Percentiles rank a stretch among this genome's conserved stretches.
Evolutionary conservation across 1,140 invertebrate species (phyloP).

Genomic region (Atta texana): DNA sequence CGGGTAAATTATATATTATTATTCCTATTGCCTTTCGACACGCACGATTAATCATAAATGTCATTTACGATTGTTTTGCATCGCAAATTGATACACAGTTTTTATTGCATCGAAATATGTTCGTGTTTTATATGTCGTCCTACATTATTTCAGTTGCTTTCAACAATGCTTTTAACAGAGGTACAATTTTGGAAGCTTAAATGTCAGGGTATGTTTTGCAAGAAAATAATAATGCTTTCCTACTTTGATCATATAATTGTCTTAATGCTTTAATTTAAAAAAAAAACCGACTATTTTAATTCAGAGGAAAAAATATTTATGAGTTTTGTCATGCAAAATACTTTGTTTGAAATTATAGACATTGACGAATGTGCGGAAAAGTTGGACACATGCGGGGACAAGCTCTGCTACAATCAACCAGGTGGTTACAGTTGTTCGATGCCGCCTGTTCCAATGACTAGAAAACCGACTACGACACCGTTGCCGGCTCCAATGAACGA

Average conservation of each 20-base stretch:
- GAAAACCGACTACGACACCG: constrained; percentile 63
- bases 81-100: no score
- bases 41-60: neutral
- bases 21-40: neutral
- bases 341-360: constrained; percentile 80
- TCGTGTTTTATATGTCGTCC: neutral
- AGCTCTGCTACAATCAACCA: constrained; percentile 87
- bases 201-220: neutral
- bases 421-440: constrained; percentile 88
- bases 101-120: neutral
- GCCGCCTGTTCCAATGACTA: constrained; percentile 78
- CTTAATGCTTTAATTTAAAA: neutral
- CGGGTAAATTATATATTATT: neutral
- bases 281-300: neutral
- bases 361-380: constrained; percentile 87
- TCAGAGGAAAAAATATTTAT: neutral
- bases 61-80: neutral
- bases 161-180: constrained; percentile 14
- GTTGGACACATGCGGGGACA: constrained; percentile 78
- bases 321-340: neutral
- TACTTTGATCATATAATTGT: neutral
- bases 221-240: constrained; percentile 15
- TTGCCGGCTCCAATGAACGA: constrained; percentile 45
- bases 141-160: constrained; percentile 2
- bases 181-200: constrained; percentile 1